Evolutionary conservation across 2,113 vertebrate species (phyloP).

Genomic region (Cercocebus atys): DNA sequence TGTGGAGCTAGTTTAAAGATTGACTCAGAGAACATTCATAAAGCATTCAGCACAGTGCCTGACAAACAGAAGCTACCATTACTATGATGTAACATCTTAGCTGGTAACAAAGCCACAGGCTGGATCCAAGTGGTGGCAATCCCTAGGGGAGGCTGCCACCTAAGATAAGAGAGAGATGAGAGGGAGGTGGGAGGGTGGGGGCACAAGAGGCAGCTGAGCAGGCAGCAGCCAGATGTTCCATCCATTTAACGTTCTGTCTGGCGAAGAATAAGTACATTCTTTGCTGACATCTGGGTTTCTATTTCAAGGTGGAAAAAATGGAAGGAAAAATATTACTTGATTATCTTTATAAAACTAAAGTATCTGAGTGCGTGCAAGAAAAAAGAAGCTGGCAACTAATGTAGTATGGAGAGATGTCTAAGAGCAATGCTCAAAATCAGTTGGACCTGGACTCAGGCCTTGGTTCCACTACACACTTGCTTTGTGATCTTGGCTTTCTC

Average conservation of each 20-base stretch:
- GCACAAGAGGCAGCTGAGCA: background rate
- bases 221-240: background rate
- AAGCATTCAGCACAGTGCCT: background rate
- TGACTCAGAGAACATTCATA: background rate
- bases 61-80: background rate
- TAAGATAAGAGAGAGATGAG: background rate
- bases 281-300: constrained; percentile 63
- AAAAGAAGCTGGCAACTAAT: background rate
- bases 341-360: constrained; percentile 46
- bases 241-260: background rate
- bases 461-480: background rate
- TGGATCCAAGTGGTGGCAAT: background rate
- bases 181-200: background rate
- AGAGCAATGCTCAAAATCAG: fast-evolving
- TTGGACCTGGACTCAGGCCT: background rate
- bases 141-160: background rate
- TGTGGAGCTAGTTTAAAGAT: background rate
- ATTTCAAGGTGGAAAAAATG: constrained; percentile 65
- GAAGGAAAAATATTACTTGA: constrained; percentile 57
- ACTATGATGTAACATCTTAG: background rate
- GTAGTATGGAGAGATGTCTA: background rate
- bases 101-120: background rate
- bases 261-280: constrained; percentile 44
- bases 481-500: background rate
- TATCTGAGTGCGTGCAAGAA: background rate